Evolutionary conservation across 2,888 invertebrate species (phyloP).

Genomic region (Agrypnus murinus): DNA sequence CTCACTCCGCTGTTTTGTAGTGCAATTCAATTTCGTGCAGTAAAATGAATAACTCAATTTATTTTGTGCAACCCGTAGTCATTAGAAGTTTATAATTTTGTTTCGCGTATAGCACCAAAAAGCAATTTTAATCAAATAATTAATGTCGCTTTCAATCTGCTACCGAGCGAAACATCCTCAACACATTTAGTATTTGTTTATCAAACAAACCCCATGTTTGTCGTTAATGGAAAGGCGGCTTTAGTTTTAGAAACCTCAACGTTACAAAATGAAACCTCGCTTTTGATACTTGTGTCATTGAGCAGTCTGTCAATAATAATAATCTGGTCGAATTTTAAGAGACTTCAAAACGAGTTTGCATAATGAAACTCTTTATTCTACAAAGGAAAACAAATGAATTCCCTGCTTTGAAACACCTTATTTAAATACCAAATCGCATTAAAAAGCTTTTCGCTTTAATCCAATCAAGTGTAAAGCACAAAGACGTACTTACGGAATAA

Average conservation of each 20-base stretch:
- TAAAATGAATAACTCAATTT: conserved; percentile 21
- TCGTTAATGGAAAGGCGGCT: not conserved
- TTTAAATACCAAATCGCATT: conserved; percentile 37
- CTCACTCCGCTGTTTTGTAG: not conserved
- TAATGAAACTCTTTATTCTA: conserved; percentile 17
- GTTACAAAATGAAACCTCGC: not conserved
- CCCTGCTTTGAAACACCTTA: conserved; percentile 32
- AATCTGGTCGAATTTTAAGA: conserved; percentile 2
- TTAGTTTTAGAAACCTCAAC: not conserved
- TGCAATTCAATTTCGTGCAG: conserved; percentile 14
- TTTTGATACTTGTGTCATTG: not conserved
- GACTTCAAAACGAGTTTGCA: conserved; percentile 18
- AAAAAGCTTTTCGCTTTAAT: conserved; percentile 30
- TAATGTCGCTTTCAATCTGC: not conserved
- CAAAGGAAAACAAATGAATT: conserved; percentile 25
- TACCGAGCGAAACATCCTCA: not conserved
- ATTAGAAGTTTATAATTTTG: conserved; percentile 19
- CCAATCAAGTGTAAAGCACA: conserved; percentile 32
- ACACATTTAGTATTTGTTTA: not conserved
- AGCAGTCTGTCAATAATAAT: conserved; percentile 14
- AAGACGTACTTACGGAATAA: conserved; percentile 1
- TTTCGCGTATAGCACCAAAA: conserved; percentile 2
- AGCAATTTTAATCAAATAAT: conserved; percentile 10
- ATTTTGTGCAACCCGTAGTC: conserved; percentile 8
- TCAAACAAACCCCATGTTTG: not conserved